Evolutionary conservation across 2,797 vertebrate genomes (phyloP), one percentile per base, ranked within the genome.

Genomic region (Caiman crocodilus): DNA sequence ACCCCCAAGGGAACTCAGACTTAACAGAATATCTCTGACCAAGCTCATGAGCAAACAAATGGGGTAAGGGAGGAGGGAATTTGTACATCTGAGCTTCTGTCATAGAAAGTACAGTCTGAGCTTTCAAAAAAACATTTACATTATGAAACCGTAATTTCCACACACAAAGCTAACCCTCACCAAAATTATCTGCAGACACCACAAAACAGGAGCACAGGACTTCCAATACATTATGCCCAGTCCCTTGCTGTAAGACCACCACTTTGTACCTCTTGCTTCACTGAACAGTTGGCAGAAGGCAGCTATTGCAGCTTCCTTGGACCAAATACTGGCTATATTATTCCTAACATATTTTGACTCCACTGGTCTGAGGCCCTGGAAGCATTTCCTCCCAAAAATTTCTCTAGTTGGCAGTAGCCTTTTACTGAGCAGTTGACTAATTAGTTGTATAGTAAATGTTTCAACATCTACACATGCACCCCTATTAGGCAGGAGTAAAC

Each of bases 271-370:
- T 35, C 20, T 32, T 77, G 50, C 65, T 71, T 16, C 74, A 69
- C 32, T 4, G 5, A 79, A 42, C 12, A 10, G 50, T 30, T 82
- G 57, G 30, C 78, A 83, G 59, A 13, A 75, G 28, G 18, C 30
- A 82, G 20, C n/a, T 50, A 12, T 10, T 9, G 20, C 0, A 0
- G 80, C 32, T 89, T 4, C 25, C 35, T 57, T 0, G 0, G 21
- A 26, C 42, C 2, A 5, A 79, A 61, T 10, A 20, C 0, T 0
- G 30, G 18, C 6, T 4, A 71, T 14, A 4, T 12, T 30, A 7
- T 28, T 60, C 83, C 8, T 65, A 21, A 4, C 0, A 2, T 5
- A 14, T 20, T 81, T 28, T 2, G 1, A 21, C 32, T 58, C 50
- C 82, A 50, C n/a, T 64, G 64, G 1, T 14, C 0, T 1, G 5